Base-by-base conservation (phyloP, 1,140 invertebrate genomes). In the Araneus ventricosus region DNA sequence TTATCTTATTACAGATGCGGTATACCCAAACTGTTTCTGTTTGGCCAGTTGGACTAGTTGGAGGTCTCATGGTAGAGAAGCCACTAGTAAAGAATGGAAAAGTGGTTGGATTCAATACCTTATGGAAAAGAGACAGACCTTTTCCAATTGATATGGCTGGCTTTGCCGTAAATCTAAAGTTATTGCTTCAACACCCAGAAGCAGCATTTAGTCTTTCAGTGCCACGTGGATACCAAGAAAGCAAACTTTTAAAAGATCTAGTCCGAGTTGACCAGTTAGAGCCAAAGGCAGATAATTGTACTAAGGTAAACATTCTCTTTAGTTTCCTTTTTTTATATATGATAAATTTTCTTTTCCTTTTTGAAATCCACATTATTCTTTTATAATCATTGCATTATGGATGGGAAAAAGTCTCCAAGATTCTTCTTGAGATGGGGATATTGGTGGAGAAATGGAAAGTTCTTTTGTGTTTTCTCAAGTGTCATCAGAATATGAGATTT, bases 71-170 rank as follows among this genome's bases (percentile, higher is more conserved):
- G 96, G 94, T 95, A 24, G 98, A 99, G 95, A 97, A 97, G 94
- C 98, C 98, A 0, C 95, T 97, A 27, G 96, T 99, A 1, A 95
- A 96, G 24, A 95, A 96, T 45, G 96, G 96, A 14, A 97, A 97
- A 95, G 98, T 99, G 3, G 96, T 96, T 27, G 97, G 97, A 17
- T 99, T 98, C 95, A 95, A 96, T 90, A 96, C 96, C 1, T 95
- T 95, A 41, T 99, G 98, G 98, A 97, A 97, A 94, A 97, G 98
- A 0, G 97, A 98, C 93, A 96, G 99, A 94, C 97, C 97, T 0
- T 99, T 99, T 96, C 98, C 99, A 6, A 97, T 99, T 41, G 99
- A 99, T 95, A 99, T 99, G 99, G 99, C 99, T 4, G 99, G 98
- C 1, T 99, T 99, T 96, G 99, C 98, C 24, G 97, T 99, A 22